Percentiles rank a stretch among this genome's conserved stretches.
phyloP scores from a whole-genome alignment of 2,113 vertebrate genomes.

The Nothocercus nigrocapillus region DNA sequence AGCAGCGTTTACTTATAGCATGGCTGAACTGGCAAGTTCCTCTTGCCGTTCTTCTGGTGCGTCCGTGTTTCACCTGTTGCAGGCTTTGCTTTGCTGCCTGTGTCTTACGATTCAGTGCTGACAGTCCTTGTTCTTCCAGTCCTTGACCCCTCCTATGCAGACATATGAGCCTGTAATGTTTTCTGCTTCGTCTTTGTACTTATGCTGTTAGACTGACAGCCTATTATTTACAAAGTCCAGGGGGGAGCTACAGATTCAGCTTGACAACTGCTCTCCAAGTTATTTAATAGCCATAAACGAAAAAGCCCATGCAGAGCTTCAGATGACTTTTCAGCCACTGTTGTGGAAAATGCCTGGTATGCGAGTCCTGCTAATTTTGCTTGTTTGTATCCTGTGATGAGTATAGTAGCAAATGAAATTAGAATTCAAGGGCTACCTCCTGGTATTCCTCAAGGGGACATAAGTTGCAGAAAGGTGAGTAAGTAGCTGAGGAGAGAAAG shows the following conservation, averaged over 20 bases:
- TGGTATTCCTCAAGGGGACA: not conserved
- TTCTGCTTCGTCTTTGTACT: constrained; percentile 54
- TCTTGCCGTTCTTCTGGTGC: not conserved
- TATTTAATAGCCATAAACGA: constrained; percentile 56
- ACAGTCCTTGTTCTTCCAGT: constrained; percentile 24
- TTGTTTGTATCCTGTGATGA: not conserved
- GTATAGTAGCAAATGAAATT: not conserved
- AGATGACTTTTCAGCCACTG: not conserved
- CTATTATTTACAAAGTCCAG: constrained; percentile 22
- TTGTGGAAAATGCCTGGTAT: not conserved
- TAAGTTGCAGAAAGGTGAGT: not conserved
- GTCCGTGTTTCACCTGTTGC: constrained; percentile 23
- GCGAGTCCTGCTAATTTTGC: not conserved
- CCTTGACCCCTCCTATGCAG: constrained; percentile 8
- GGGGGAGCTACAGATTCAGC: constrained; percentile 43
- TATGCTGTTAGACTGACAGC: not conserved
- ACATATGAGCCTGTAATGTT: not conserved
- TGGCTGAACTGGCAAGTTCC: not conserved
- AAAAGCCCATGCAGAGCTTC: not conserved
- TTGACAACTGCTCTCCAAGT: constrained; percentile 58
- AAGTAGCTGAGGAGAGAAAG: not conserved
- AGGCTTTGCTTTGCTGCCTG: not conserved
- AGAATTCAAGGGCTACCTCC: not conserved
- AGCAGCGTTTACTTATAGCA: not conserved
- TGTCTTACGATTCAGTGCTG: constrained; percentile 4